Percentiles rank a stretch among this genome's conserved stretches.
phyloP scores from a whole-genome alignment of 2,113 vertebrate species.

The Columbina picui region DNA sequence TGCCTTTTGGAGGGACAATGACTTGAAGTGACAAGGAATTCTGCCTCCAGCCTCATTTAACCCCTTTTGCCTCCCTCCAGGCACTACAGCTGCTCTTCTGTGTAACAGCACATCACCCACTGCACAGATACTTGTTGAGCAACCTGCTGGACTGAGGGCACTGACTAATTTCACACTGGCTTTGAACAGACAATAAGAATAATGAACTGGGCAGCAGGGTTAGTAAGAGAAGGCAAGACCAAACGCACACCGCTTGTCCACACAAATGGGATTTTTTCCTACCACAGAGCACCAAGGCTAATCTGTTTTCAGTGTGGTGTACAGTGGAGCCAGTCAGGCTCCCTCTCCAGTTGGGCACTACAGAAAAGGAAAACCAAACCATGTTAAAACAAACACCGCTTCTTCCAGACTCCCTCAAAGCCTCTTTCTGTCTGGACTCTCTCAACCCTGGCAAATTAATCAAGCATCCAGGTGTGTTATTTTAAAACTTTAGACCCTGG shows the following conservation, averaged over 20 bases:
- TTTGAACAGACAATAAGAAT: not conserved
- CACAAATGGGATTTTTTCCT: not conserved
- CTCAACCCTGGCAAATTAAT: not conserved
- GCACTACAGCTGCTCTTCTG: not conserved
- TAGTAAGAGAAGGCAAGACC: not conserved
- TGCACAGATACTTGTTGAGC: not conserved
- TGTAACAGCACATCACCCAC: not conserved
- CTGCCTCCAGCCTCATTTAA: not conserved
- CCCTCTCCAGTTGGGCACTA: not conserved
- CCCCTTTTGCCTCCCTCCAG: not conserved
- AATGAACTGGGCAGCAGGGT: not conserved
- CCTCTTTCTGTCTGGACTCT: not conserved
- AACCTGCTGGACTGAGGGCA: not conserved
- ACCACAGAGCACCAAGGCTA: not conserved
- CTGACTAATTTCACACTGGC: not conserved
- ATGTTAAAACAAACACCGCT: slow-evolving; percentile 27
- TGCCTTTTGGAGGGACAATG: not conserved
- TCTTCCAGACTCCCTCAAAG: slow-evolving; percentile 18
- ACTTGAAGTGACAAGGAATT: not conserved
- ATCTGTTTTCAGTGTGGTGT: not conserved
- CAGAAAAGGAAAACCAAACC: slow-evolving; percentile 21
- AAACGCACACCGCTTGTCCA: not conserved
- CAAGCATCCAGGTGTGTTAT: slow-evolving; percentile 24
- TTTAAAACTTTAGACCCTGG: not conserved
- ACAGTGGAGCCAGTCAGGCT: not conserved